These are phyloP conservation scores for Beris morrisii DNA, from an alignment of 2,888 invertebrate species.

Conservation along the genomic window DNA sequence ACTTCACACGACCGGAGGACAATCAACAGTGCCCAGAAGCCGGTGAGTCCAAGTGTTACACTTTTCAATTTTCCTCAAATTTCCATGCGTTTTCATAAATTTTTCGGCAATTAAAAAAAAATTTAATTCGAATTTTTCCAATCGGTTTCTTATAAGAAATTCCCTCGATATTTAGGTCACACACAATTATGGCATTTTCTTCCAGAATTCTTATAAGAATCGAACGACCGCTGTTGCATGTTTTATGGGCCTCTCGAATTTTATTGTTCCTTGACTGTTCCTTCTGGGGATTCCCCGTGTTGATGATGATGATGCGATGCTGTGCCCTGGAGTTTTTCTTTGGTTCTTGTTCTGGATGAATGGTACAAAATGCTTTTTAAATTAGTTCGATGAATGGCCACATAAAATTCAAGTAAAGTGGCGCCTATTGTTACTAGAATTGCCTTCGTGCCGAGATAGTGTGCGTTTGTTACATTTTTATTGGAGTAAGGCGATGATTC, in stretches of 20 bases:
- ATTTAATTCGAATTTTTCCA: not conserved
- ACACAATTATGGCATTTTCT: not conserved
- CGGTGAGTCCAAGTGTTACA: slow-evolving; percentile 20
- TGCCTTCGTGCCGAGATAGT: no score
- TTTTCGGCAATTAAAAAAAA: no score
- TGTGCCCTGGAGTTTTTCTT: slow-evolving; percentile 4
- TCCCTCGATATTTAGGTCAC: not conserved
- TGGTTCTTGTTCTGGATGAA: slow-evolving; percentile 36
- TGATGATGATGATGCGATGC: slow-evolving; percentile 15
- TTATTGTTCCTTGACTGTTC: slow-evolving; percentile 25
- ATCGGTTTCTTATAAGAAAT: not conserved
- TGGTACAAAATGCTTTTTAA: slow-evolving; percentile 30
- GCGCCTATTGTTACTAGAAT: slow-evolving; percentile 30
- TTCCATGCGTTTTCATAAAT: slow-evolving; percentile 4
- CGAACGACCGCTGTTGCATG: slow-evolving; percentile 3
- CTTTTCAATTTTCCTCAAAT: not conserved
- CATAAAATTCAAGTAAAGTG: slow-evolving; percentile 35
- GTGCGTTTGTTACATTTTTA: no score
- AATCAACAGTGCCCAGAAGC: slow-evolving; percentile 35
- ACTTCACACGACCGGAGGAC: not conserved
- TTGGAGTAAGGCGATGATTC: no score
- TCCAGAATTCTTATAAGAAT: slow-evolving; percentile 10
- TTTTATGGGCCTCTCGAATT: slow-evolving; percentile 25
- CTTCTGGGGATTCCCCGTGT: slow-evolving; percentile 29
- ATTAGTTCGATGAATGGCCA: slow-evolving; percentile 39